phyloP scores from a whole-genome alignment of 2,888 invertebrate genomes.

The Capitulum mitella region DNA sequence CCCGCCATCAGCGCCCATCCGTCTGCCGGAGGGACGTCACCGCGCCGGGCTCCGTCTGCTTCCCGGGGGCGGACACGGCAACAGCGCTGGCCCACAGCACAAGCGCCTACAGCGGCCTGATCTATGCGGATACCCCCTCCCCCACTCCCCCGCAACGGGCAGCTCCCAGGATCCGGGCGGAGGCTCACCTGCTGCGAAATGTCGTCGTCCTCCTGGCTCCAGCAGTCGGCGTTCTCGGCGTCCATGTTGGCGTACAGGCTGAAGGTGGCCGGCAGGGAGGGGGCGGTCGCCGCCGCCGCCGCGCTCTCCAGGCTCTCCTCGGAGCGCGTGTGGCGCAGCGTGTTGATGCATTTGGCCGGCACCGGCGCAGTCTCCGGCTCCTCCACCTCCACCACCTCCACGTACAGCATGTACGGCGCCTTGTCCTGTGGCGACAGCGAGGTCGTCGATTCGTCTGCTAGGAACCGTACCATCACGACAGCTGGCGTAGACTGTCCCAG shows the following conservation, averaged over 20 bases:
- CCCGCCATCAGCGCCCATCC: too few relatives aligned
- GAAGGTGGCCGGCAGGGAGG: slow-evolving; percentile 32
- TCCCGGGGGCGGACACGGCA: too few relatives aligned
- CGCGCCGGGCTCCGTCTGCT: too few relatives aligned
- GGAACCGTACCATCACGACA: too few relatives aligned
- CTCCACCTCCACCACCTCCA: slow-evolving; percentile 86
- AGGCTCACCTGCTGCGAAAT: slow-evolving; percentile 62
- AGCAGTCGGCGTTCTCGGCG: slow-evolving; percentile 62
- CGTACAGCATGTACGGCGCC: slow-evolving; percentile 97
- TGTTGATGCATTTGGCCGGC: slow-evolving; percentile 76
- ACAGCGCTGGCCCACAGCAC: too few relatives aligned
- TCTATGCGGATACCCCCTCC: too few relatives aligned
- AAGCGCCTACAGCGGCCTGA: too few relatives aligned
- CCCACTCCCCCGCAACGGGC: too few relatives aligned
- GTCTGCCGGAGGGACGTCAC: too few relatives aligned
- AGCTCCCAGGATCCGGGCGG: too few relatives aligned
- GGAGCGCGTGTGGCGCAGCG: slow-evolving; percentile 82
- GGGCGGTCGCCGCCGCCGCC: slow-evolving; percentile 29
- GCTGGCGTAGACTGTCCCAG: too few relatives aligned
- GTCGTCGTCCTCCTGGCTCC: slow-evolving; percentile 96
- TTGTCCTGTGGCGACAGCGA: slow-evolving; percentile 41
- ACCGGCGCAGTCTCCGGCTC: slow-evolving; percentile 75
- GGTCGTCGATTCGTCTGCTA: too few relatives aligned
- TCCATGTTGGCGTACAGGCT: slow-evolving; percentile 29
- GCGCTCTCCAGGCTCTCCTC: slow-evolving; percentile 68